A percentile compares a stretch with the other conserved stretches of the same genome.
Evolutionary conservation across 2,888 invertebrate genomes (phyloP).

Genomic region (Drosophila sordidapex): DNA sequence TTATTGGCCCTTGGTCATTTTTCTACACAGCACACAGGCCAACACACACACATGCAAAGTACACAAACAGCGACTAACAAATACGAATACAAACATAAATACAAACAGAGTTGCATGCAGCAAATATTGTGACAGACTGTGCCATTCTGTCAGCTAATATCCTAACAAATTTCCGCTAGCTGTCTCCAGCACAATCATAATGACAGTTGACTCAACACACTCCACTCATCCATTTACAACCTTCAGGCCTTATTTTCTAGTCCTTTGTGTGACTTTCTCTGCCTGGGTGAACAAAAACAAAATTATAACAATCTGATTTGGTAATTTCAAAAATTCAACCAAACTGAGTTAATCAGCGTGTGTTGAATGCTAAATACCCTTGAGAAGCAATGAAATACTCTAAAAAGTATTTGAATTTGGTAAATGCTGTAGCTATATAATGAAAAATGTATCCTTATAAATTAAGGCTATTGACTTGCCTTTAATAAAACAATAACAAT

Average conservation of each 20-base stretch:
- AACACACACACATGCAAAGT: conserved; percentile 11
- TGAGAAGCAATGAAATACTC: too few species aligned
- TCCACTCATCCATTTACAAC: neutral
- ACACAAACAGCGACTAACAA: conserved; percentile 4
- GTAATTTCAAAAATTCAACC: conserved; percentile 9
- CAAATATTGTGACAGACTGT: conserved; percentile 52
- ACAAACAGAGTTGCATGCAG: conserved; percentile 38
- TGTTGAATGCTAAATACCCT: conserved; percentile 3
- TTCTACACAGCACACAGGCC: conserved; percentile 7
- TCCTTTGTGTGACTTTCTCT: conserved; percentile 25
- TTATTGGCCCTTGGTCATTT: conserved; percentile 29
- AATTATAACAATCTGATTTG: conserved; percentile 22
- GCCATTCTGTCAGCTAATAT: conserved; percentile 50
- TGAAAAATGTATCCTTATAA: neutral
- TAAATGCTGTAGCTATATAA: neutral
- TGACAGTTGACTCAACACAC: conserved; percentile 23
- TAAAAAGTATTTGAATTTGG: neutral
- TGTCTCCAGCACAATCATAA: conserved; percentile 36
- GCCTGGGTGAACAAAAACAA: conserved; percentile 30
- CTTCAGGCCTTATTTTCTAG: neutral
- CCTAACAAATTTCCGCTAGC: conserved; percentile 61
- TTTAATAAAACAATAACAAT: neutral
- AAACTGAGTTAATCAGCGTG: neutral
- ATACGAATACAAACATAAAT: conserved; percentile 21
- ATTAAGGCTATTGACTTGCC: neutral